Base-by-base conservation (phyloP, 2,797 vertebrate genomes). In the Falco cherrug region DNA sequence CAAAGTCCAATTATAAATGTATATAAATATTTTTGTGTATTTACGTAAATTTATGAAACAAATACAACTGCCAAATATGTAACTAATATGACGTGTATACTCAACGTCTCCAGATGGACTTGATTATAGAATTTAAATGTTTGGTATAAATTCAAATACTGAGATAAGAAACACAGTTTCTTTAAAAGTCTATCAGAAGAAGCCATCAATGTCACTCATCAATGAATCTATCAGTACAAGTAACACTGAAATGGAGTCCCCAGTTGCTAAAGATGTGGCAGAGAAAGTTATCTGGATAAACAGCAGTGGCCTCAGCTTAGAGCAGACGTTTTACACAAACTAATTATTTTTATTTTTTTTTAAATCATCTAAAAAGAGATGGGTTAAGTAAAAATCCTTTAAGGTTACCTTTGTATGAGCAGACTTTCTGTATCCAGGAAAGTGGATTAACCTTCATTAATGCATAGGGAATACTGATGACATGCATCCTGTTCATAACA, bases 371-470 rank as follows among this genome's bases (percentile, higher is more conserved):
- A 33, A 29, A 69, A 67, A 71, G 33, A 51, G 13, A 41, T 7
- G 6, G n/a, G 33, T 28, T 29, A 47, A 47, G 7, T 7, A 39
- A 63, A 15, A 70, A 21, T 8, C 18, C 4, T n/a, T 63, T 35
- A 22, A 61, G 39, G 37, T 95, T 97, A 99, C 99, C 99, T 99
- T 99, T 99, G 95, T 99, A 99, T 2, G 90, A 97, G 87, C 99
- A 99, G 93, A 99, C 99, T 96, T 99, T 99, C 98, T 99, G 99
- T 95, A 99, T 99, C 99, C 99, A 99, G 94, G 99, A 99, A 80
- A 99, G 98, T 0, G 99, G 99, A 98, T 99, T 99, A 97, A 99
- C 99, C 97, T 99, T 99, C 99, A 99, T 99, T 95, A 99, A 97
- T 7, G 99, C 99, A 82, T 99, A 99, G 1, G 99, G 99, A 90